Percentiles rank a stretch among this genome's conserved stretches.
Conservation (phyloP, 1,140 invertebrate species). For the Megathymus violae region DNA sequence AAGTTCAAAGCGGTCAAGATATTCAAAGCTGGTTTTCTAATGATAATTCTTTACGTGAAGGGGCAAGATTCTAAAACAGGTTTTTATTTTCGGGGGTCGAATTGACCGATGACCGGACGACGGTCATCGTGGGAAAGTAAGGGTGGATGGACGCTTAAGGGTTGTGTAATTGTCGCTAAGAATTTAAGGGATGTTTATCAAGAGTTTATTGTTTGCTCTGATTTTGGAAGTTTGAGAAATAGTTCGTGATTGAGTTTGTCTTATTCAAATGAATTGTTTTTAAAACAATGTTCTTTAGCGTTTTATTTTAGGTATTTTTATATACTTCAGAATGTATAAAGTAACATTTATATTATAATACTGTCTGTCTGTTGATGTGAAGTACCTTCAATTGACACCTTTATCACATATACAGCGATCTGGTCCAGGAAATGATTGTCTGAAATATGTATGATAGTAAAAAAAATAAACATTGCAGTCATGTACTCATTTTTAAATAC, state of each 20-base stretch:
- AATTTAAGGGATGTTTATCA: conserved; percentile 24
- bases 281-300: neutral
- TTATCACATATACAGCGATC: too few relatives aligned
- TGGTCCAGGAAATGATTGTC: too few relatives aligned
- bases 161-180: conserved; percentile 32
- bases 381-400: too few relatives aligned
- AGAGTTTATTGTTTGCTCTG: conserved; percentile 30
- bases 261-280: neutral
- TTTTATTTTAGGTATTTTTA: neutral
- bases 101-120: conserved; percentile 48
- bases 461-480: too few relatives aligned
- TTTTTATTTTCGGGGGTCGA: conserved; percentile 30
- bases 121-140: conserved; percentile 64
- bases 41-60: conserved; percentile 15
- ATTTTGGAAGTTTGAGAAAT: conserved; percentile 18
- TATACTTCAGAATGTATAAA: too few relatives aligned
- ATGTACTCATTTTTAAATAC: too few relatives aligned
- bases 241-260: neutral
- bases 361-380: too few relatives aligned
- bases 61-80: conserved; percentile 23
- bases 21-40: conserved; percentile 17
- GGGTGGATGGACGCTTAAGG: conserved; percentile 43
- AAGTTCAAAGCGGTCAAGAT: conserved; percentile 21
- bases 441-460: too few relatives aligned
- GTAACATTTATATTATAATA: too few relatives aligned